Evolutionary conservation across 2,113 vertebrate genomes (phyloP), one percentile per base, ranked within the genome.

Genomic region (Leptocoma aspasia): DNA sequence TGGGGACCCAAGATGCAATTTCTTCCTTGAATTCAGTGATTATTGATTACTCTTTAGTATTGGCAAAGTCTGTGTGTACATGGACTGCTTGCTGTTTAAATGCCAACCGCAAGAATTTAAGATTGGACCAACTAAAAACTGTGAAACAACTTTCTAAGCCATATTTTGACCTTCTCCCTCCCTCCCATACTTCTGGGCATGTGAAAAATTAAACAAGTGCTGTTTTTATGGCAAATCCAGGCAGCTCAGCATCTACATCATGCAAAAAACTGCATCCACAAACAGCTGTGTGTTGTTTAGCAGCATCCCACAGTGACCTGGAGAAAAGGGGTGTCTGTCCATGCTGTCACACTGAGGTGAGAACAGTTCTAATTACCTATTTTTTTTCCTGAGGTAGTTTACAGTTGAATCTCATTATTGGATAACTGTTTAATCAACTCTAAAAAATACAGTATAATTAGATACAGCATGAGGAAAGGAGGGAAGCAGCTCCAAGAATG

Each of bases 341-440:
- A 22, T 37, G 41, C 75, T 95, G 68, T n/a, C 57, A 64, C 75
- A 7, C 47, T 37, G 71, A 95, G 87, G 78, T 92, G 81, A 95
- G 68, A 95, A 90, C 22, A 78, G 49, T 75, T 71, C 92, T 92
- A 94, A 92, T 92, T 93, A 86, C 82, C 64, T 86, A 1, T 1
- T 4, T 66, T 72, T 69, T 92, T 71, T 41, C 60, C 82, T 92
- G 64, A 10, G 1, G 56, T 71, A 68, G 85, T 90, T 96, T 95
- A 93, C 71, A 93, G 68, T 65, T 90, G 82, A 81, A 82, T 72
- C 85, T 95, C 90, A 95, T 94, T 96, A 96, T 24, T 83, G 61
- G 44, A 23, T 66, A 92, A 81, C 82, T 96, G 82, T 84, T 95
- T 90, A 89, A 95, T 92, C 76, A 94, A 64, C 86, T 96, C 71